phyloP scores from a whole-genome alignment of 1,140 invertebrate genomes.

The Steinernema khuongi region DNA sequence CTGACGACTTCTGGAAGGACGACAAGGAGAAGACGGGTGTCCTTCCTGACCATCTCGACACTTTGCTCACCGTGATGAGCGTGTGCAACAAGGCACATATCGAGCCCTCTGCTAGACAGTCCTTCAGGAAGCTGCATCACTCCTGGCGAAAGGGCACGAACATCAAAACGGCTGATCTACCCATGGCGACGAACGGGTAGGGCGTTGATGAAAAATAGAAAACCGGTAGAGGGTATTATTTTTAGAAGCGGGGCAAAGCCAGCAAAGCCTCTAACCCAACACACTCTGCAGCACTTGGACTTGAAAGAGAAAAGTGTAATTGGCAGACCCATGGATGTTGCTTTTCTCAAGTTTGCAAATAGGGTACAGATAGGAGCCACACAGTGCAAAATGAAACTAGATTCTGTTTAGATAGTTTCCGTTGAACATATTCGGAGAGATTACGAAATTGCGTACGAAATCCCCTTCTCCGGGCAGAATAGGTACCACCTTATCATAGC shows the following conservation, averaged over 20 bases:
- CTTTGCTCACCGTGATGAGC: constrained; percentile 20
- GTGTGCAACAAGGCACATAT: constrained; percentile 23
- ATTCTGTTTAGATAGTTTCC: constrained; percentile 18
- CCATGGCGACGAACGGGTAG: background rate
- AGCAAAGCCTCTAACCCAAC: background rate
- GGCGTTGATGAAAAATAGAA: background rate
- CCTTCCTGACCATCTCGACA: background rate
- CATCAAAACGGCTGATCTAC: constrained; percentile 18
- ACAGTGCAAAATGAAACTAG: no score
- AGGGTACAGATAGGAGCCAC: no score
- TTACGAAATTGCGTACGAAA: constrained; percentile 41
- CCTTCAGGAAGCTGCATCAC: constrained; percentile 3
- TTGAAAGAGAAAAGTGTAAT: constrained; percentile 23
- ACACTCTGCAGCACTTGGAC: constrained; percentile 18
- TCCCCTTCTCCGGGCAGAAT: constrained; percentile 33
- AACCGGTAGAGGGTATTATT: background rate
- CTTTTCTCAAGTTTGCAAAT: constrained; percentile 38
- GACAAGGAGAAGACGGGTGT: background rate
- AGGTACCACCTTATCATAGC: constrained; percentile 40
- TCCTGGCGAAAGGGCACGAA: constrained; percentile 15
- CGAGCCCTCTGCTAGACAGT: background rate
- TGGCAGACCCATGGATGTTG: constrained; percentile 36
- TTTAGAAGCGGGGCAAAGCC: background rate
- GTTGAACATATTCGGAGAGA: constrained; percentile 29
- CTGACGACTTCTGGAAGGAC: background rate